A percentile compares a stretch with the other conserved stretches of the same genome.
phyloP scores from a whole-genome alignment of 2,113 vertebrate species.

The Paralichthys olivaceus region DNA sequence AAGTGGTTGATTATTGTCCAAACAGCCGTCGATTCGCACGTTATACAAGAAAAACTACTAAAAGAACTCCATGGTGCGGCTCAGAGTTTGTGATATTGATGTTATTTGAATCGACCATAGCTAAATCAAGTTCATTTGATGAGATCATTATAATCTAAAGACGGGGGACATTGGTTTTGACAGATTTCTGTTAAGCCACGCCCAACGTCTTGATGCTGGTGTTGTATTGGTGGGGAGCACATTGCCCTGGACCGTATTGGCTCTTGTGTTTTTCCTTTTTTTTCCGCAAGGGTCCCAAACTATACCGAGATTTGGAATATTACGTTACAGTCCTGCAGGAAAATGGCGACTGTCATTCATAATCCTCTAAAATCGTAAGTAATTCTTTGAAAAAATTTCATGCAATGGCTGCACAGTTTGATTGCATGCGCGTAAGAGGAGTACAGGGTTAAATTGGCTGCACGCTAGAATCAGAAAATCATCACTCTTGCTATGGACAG shows the following conservation, averaged over 20 bases:
- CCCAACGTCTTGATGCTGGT: conserved; percentile 72
- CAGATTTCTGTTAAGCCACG: conserved; percentile 88
- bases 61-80: background rate
- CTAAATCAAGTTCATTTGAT: conserved; percentile 32
- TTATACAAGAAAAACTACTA: background rate
- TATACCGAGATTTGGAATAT: conserved; percentile 94
- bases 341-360: conserved; percentile 99
- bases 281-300: conserved; percentile 79
- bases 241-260: conserved; percentile 86
- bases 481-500: conserved; percentile 12
- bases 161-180: conserved; percentile 84
- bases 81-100: background rate
- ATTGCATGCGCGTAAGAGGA: background rate
- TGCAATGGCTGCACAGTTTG: background rate
- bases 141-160: conserved; percentile 48
- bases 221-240: conserved; percentile 86
- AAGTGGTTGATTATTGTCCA: background rate
- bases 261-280: conserved; percentile 64
- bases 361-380: conserved; percentile 99
- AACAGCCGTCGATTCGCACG: background rate
- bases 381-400: conserved; percentile 48
- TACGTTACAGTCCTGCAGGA: conserved; percentile 95
- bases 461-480: conserved; percentile 5
- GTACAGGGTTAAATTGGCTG: background rate
- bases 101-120: background rate